Percentiles rank a stretch among this genome's conserved stretches.
Conservation (phyloP, 2,797 vertebrate genomes). For the Brachyrhaphis roseni region DNA sequence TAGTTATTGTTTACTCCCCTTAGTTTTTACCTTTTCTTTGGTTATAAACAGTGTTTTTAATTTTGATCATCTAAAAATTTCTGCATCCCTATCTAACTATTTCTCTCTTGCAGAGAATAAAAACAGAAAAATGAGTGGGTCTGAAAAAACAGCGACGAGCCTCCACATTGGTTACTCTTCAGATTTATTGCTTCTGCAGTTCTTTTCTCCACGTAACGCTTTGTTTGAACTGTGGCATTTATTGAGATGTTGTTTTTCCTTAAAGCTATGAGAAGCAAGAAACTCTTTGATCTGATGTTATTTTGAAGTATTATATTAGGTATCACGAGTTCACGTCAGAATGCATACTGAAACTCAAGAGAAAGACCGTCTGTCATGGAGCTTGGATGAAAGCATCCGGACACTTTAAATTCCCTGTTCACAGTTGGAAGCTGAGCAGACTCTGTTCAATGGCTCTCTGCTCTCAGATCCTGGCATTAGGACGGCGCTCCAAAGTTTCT, state of each 20-base stretch:
- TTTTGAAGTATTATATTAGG: not conserved
- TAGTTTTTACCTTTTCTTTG: not conserved
- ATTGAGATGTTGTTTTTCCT: not conserved
- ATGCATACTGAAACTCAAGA: not conserved
- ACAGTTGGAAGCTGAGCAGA: not conserved
- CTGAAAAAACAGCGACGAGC: not conserved
- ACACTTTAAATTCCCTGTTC: not conserved
- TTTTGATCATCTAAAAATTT: not conserved
- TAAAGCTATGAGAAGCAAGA: not conserved
- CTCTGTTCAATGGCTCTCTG: not conserved
- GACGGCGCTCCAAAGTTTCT: not conserved
- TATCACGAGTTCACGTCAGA: not conserved
- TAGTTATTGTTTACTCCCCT: not conserved
- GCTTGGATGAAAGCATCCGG: not conserved
- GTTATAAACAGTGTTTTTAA: not conserved
- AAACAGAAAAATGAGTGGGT: too few species aligned
- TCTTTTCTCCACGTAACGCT: not conserved
- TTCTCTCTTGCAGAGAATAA: too few species aligned
- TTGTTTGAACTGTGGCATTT: not conserved
- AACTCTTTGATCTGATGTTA: not conserved
- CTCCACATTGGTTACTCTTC: not conserved
- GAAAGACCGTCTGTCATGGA: not conserved
- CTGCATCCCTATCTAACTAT: too few species aligned
- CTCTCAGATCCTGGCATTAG: not conserved
- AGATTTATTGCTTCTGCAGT: not conserved